Percentiles rank a stretch among this genome's conserved stretches.
phyloP scores from a whole-genome alignment of 2,888 invertebrate species.

The Dynastes hyllus region DNA sequence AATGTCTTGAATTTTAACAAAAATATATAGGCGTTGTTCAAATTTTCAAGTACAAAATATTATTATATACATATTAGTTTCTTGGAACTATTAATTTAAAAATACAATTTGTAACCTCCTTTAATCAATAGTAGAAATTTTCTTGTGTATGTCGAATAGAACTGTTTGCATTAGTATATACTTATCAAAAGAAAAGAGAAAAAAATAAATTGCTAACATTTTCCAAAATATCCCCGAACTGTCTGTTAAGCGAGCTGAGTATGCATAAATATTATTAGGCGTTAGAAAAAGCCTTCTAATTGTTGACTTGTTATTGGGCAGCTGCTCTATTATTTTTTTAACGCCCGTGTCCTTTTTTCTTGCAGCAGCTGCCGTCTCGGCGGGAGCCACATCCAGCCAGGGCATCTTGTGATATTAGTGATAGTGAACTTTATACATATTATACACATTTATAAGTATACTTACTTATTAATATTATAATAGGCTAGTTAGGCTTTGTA shows the following conservation, averaged over 20 bases:
- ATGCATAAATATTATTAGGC: conserved; percentile 21
- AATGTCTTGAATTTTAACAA: too few relatives aligned
- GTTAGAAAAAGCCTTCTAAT: conserved; percentile 41
- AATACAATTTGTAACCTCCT: too few relatives aligned
- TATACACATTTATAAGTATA: conserved; percentile 44
- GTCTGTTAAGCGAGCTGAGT: not conserved
- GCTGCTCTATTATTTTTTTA: conserved; percentile 48
- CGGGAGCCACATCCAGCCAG: conserved; percentile 65
- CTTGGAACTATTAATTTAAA: too few relatives aligned
- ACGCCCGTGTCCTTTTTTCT: conserved; percentile 58
- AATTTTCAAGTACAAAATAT: too few relatives aligned
- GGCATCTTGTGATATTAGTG: conserved; percentile 70
- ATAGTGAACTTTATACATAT: conserved; percentile 56
- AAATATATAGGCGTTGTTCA: too few relatives aligned
- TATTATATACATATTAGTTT: too few relatives aligned
- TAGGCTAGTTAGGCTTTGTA: conserved; percentile 29
- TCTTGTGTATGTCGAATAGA: not conserved
- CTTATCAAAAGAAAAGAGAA: not conserved
- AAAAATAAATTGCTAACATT: too few relatives aligned
- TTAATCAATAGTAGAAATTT: too few relatives aligned
- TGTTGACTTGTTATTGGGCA: conserved; percentile 50
- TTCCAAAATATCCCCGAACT: too few relatives aligned
- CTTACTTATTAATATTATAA: conserved; percentile 36
- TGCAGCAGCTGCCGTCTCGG: conserved; percentile 68
- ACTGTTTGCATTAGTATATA: too few relatives aligned